Evolutionary conservation across 2,888 invertebrate species (phyloP).

Genomic region (Phytoseiulus persimilis): DNA sequence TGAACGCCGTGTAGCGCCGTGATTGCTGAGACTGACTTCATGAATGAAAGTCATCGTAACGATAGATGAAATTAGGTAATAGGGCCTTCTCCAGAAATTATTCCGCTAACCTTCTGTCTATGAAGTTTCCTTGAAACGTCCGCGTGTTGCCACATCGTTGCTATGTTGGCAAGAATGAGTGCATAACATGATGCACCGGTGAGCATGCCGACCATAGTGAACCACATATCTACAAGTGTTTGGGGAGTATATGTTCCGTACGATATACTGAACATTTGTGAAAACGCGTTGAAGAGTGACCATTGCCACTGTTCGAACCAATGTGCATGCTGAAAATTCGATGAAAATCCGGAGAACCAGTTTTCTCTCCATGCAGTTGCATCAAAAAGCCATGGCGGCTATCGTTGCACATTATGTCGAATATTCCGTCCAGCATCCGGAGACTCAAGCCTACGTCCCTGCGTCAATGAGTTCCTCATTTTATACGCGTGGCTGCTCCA

Average conservation of each 20-base stretch:
- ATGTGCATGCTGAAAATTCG: conserved; percentile 14
- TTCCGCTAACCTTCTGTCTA: conserved; percentile 20
- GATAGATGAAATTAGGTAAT: neutral
- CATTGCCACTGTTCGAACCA: conserved; percentile 37
- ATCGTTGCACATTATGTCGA: too few relatives aligned
- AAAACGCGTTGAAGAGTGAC: conserved; percentile 25
- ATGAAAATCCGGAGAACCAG: neutral
- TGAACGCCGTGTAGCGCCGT: neutral
- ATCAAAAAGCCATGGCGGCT: too few relatives aligned
- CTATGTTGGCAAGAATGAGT: conserved; percentile 29
- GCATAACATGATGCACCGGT: conserved; percentile 26
- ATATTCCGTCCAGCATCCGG: too few relatives aligned
- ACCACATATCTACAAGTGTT: conserved; percentile 26
- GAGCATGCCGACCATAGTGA: conserved; percentile 26
- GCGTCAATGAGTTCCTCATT: too few relatives aligned
- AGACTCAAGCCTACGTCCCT: too few relatives aligned
- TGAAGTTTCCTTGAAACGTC: conserved; percentile 33
- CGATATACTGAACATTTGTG: conserved; percentile 26
- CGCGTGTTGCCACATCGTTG: conserved; percentile 32
- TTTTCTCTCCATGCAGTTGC: too few relatives aligned
- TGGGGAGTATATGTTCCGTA: conserved; percentile 8
- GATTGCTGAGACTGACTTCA: neutral
- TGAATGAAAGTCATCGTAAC: neutral
- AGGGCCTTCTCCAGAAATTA: neutral
- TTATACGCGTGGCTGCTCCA: too few relatives aligned